These are phyloP conservation scores for Pocota personata DNA, from an alignment of 2,888 invertebrate species.

Conservation along the genomic window DNA sequence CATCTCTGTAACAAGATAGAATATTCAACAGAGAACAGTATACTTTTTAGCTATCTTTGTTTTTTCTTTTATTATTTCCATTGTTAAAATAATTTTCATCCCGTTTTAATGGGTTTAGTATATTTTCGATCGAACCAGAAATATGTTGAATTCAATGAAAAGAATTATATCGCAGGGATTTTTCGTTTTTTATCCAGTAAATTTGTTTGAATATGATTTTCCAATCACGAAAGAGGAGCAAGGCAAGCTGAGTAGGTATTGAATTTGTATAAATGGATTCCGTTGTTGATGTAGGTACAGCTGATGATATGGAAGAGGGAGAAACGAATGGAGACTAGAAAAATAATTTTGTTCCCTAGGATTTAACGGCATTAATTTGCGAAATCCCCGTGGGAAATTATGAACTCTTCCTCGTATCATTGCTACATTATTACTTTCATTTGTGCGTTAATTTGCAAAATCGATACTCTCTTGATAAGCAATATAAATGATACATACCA, in stretches of 20 bases:
- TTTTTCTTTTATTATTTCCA: background rate
- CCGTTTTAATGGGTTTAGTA: background rate
- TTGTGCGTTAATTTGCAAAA: background rate
- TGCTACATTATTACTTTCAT: background rate
- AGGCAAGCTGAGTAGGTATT: background rate
- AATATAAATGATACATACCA: too few relatives aligned
- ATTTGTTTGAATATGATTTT: background rate
- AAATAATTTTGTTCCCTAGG: slow-evolving; percentile 18
- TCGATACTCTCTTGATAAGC: background rate
- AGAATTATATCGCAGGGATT: background rate
- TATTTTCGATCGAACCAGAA: background rate
- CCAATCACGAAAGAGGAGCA: background rate
- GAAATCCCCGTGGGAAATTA: slow-evolving; percentile 31
- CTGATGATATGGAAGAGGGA: background rate
- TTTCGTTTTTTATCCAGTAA: background rate
- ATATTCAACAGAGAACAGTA: background rate
- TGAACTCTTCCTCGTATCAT: background rate
- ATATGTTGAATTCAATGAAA: background rate
- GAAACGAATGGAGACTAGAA: background rate
- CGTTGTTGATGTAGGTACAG: background rate
- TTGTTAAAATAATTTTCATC: background rate
- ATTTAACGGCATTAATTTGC: slow-evolving; percentile 15
- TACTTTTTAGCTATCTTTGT: background rate
- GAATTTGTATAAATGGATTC: background rate
- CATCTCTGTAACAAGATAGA: background rate